Evolutionary conservation across 2,113 vertebrate species (phyloP).

Genomic region (Oreotragus oreotragus): DNA sequence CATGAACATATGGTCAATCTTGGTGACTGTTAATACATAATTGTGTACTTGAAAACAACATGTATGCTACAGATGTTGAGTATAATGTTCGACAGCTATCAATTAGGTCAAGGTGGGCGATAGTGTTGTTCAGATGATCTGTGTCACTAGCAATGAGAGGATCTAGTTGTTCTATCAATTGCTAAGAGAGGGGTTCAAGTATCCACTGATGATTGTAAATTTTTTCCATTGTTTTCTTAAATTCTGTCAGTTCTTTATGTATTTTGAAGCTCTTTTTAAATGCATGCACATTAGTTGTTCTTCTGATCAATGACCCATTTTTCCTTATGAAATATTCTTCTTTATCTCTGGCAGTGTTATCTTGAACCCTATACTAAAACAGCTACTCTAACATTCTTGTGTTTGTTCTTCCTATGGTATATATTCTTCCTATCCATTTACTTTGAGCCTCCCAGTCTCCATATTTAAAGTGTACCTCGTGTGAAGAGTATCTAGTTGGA

Average conservation of each 20-base stretch:
- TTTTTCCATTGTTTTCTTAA: not conserved
- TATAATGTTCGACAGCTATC: conserved; percentile 10
- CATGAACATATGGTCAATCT: conserved; percentile 26
- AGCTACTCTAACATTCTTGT: not conserved
- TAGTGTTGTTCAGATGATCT: not conserved
- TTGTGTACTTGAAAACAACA: conserved; percentile 18
- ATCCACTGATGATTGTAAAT: not conserved
- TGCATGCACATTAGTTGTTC: not conserved
- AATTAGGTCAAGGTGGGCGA: conserved; percentile 30
- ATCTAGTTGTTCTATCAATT: not conserved
- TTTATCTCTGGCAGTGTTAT: not conserved
- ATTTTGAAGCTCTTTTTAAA: not conserved
- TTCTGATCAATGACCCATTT: not conserved
- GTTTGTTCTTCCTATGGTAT: not conserved
- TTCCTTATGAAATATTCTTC: not conserved
- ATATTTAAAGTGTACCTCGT: not conserved
- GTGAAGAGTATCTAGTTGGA: not conserved
- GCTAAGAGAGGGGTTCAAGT: not conserved
- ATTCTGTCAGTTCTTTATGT: not conserved
- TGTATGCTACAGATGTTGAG: conserved; percentile 29
- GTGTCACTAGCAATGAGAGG: not conserved
- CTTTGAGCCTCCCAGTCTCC: not conserved
- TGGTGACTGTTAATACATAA: conserved; percentile 8
- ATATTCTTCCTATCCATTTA: not conserved
- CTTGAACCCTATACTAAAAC: not conserved